These are phyloP conservation scores for Andrena praecox DNA, from an alignment of 2,888 invertebrate genomes.

Conservation along the genomic window DNA sequence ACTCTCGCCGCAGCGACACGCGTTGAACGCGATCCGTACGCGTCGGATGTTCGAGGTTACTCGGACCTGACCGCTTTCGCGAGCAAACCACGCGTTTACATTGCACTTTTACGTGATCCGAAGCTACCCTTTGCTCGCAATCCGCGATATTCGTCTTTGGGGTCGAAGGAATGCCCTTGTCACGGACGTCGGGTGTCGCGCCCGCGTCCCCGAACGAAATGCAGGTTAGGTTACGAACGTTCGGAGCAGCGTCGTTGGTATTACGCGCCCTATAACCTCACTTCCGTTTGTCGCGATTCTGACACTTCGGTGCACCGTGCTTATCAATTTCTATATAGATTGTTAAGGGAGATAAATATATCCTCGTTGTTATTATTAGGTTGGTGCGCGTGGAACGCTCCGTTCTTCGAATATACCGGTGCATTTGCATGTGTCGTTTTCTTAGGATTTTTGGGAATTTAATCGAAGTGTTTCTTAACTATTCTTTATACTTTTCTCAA, in stretches of 20 bases:
- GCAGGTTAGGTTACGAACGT: constrained; percentile 42
- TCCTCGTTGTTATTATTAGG: not conserved
- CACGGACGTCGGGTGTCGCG: not conserved
- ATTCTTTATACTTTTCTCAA: not conserved
- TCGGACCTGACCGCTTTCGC: not conserved
- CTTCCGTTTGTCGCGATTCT: not conserved
- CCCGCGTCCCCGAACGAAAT: constrained; percentile 21
- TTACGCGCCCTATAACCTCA: constrained; percentile 2
- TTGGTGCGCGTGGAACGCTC: not conserved
- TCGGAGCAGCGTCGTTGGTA: constrained; percentile 5
- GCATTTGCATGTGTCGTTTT: not conserved
- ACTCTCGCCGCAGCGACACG: not conserved
- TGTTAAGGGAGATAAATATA: too few species aligned
- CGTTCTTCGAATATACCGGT: not conserved
- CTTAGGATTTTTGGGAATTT: not conserved
- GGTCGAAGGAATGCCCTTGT: not conserved
- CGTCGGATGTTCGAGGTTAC: constrained; percentile 35
- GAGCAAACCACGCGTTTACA: not conserved
- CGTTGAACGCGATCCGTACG: not conserved
- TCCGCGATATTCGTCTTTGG: not conserved
- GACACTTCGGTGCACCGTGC: not conserved
- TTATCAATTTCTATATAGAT: not conserved
- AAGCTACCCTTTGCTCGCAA: not conserved
- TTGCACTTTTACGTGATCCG: constrained; percentile 35
- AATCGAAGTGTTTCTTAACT: not conserved